Evolutionary conservation across 2,113 vertebrate genomes (phyloP), one percentile per base, ranked within the genome.

Genomic region (Brienomyrus longianalis): DNA sequence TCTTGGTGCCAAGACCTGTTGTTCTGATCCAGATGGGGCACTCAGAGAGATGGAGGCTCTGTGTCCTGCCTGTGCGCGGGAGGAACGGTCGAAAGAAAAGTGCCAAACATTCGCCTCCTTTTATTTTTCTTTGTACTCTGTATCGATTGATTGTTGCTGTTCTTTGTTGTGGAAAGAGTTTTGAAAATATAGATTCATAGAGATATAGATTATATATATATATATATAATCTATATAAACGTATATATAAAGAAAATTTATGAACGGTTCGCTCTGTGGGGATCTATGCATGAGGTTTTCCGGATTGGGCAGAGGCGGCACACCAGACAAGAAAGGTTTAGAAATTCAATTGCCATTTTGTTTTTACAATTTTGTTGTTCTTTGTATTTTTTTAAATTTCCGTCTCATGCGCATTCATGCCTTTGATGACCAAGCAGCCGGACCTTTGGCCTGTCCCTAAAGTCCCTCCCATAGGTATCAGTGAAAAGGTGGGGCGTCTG

Each of bases 221-320:
- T 95, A 94, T 95, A 94, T 93, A 95, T 87, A 87, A 54, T 54
- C 27, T 87, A 87, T 54, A 87, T 50, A 84, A 27, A 54, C 48
- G 17, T 93, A 94, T 94, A 93, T 95, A 94, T 95, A 95, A 94
- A 95, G 94, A 91, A 95, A 94, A 93, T 94, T 95, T 95, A 95
- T 94, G 91, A 93, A 94, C 91, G 93, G 92, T 93, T 95, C 94
- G 94, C 92, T 95, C 92, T 92, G 92, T 92, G 93, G 95, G 94
- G 94, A 94, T 94, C 95, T 95, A 95, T 96, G 95, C 96, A 96
- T 96, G 96, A 95, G 93, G 94, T 95, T 92, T 96, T 95, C 95
- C 96, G 92, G 93, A 92, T 91, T 91, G 62, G 91, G 92, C 90
- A 88, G 86, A 47, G 54, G 90, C 91, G 87, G 92, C 92, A 92